Conservation (phyloP, 2,113 vertebrate species). For the Bubo blakistoni region DNA sequence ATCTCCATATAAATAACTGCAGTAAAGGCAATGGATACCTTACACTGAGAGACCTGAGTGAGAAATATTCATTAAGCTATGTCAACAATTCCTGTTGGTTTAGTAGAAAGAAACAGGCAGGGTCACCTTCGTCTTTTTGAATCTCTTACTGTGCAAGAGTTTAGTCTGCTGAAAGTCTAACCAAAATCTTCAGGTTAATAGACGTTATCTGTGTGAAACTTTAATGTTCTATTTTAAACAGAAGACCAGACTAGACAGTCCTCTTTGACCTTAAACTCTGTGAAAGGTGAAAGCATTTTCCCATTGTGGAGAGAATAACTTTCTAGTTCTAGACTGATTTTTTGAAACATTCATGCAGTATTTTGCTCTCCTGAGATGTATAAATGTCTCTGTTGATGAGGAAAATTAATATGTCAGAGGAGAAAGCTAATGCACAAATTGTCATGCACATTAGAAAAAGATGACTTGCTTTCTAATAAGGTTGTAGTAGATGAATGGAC, state of each 20-base stretch:
- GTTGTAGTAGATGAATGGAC: neutral
- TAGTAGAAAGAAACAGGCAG: neutral
- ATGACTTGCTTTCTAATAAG: slow-evolving; percentile 4
- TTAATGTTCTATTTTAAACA: neutral
- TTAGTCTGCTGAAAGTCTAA: neutral
- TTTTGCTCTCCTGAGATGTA: neutral
- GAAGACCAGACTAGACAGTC: neutral
- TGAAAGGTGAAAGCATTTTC: slow-evolving; percentile 37
- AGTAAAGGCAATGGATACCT: neutral
- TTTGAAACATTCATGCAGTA: neutral
- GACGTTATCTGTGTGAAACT: neutral
- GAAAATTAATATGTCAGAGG: neutral
- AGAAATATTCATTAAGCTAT: slow-evolving; percentile 36
- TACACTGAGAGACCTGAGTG: neutral
- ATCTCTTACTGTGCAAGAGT: neutral
- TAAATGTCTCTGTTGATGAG: neutral
- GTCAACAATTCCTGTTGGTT: neutral
- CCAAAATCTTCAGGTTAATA: neutral
- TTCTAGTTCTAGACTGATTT: slow-evolving; percentile 40
- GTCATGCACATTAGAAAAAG: neutral
- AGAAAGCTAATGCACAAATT: neutral
- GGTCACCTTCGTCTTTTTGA: neutral
- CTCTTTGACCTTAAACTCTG: neutral
- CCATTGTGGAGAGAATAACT: neutral
- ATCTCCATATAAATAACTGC: neutral